phyloP scores from a whole-genome alignment of 1,140 invertebrate genomes.

The Hesperophylax magnus region DNA sequence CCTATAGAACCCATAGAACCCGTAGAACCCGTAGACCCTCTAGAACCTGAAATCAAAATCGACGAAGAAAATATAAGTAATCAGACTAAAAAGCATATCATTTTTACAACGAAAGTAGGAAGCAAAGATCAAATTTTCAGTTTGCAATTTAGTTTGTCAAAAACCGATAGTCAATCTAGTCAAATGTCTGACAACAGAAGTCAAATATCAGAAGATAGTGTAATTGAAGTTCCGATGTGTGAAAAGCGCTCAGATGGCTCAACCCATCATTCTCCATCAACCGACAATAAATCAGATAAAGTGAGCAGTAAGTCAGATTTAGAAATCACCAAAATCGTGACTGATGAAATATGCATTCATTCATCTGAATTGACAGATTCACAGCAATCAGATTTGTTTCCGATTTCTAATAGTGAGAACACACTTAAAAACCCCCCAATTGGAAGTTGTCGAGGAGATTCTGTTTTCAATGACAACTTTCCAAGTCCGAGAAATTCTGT shows the following conservation, averaged over 20 bases:
- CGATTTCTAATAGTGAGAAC: conserved; percentile 40
- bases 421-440: conserved; percentile 58
- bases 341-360: conserved; percentile 44
- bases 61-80: conserved; percentile 50
- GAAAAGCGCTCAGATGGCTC: conserved; percentile 47
- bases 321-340: conserved; percentile 38
- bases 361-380: conserved; percentile 48
- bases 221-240: conserved; percentile 51
- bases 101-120: conserved; percentile 66
- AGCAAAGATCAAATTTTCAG: conserved; percentile 68
- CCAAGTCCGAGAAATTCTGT: conserved; percentile 56
- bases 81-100: conserved; percentile 61
- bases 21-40: not conserved
- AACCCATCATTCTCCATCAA: conserved; percentile 40
- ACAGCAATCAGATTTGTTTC: conserved; percentile 39
- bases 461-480: not conserved
- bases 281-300: conserved; percentile 49
- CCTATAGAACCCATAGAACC: not conserved
- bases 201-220: conserved; percentile 57
- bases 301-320: conserved; percentile 18
- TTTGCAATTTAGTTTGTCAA: conserved; percentile 67
- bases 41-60: conserved; percentile 18
- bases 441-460: conserved; percentile 39
- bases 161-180: conserved; percentile 67
- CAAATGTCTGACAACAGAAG: conserved; percentile 64